Conservation (phyloP, 2,888 invertebrate species). For the Stictocephala bisonia region DNA sequence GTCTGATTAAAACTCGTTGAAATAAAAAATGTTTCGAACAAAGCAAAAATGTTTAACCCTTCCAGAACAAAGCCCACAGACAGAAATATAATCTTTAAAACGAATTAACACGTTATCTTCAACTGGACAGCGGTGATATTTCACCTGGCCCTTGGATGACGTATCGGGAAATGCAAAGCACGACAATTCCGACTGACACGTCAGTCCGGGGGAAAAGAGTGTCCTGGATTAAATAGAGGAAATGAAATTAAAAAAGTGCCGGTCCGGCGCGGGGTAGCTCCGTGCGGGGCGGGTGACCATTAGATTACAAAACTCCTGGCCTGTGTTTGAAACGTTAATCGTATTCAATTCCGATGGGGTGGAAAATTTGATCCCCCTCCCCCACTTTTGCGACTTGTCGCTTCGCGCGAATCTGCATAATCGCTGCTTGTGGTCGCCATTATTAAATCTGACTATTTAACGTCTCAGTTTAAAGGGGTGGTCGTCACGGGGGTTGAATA, state of each 20-base stretch:
- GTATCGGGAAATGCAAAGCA: conserved; percentile 13
- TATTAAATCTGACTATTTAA: conserved; percentile 58
- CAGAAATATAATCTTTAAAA: conserved; percentile 29
- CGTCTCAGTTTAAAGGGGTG: conserved; percentile 46
- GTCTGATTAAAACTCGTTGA: too few species aligned
- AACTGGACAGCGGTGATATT: conserved; percentile 8
- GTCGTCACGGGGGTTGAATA: conserved; percentile 18
- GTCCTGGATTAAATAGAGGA: conserved; percentile 21
- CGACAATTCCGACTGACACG: neutral
- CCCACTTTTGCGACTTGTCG: conserved; percentile 44
- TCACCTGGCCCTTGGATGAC: conserved; percentile 6
- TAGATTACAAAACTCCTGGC: conserved; percentile 53
- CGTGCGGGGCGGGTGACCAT: conserved; percentile 41
- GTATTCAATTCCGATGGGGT: conserved; percentile 68
- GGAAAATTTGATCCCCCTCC: conserved; percentile 65
- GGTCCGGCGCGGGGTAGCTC: neutral
- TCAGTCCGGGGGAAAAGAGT: neutral
- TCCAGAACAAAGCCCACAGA: too few species aligned
- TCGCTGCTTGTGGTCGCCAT: conserved; percentile 45
- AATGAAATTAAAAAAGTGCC: conserved; percentile 37
- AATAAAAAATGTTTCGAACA: too few species aligned
- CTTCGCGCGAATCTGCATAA: conserved; percentile 53
- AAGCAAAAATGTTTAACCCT: too few species aligned
- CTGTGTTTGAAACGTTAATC: conserved; percentile 64
- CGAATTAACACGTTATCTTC: conserved; percentile 39